Conservation (phyloP, 2,888 invertebrate species). For the Eilema sororculum region DNA sequence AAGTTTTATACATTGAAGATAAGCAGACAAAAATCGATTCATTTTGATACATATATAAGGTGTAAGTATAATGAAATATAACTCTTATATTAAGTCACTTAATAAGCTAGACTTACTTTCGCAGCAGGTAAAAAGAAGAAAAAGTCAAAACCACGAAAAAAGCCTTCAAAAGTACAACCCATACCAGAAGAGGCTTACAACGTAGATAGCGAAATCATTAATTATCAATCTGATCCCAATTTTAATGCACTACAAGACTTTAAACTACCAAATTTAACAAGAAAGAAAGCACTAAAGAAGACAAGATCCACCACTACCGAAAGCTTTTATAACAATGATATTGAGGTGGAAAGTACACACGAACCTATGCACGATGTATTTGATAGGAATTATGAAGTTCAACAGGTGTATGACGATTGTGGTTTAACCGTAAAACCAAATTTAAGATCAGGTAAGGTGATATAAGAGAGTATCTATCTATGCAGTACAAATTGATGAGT, state of each 20-base stretch:
- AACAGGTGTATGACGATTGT: constrained; percentile 66
- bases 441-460: constrained; percentile 28
- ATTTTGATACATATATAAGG: not conserved
- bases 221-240: constrained; percentile 75
- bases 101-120: constrained; percentile 8
- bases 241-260: constrained; percentile 78
- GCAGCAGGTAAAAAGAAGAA: constrained; percentile 10
- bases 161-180: constrained; percentile 61
- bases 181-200: constrained; percentile 57
- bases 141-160: constrained; percentile 43
- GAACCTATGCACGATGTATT: constrained; percentile 40
- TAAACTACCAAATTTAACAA: constrained; percentile 75
- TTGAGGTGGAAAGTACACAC: constrained; percentile 52
- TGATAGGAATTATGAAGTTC: constrained; percentile 53
- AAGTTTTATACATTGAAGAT: no score
- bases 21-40: not conserved
- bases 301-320: constrained; percentile 61
- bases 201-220: constrained; percentile 68
- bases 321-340: constrained; percentile 54
- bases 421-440: constrained; percentile 57
- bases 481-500: no score
- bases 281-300: constrained; percentile 56
- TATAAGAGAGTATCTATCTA: not conserved
- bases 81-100: not conserved
- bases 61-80: not conserved